Percentiles rank a stretch among this genome's conserved stretches.
Conservation (phyloP, 1,140 invertebrate genomes). For the Papilio glaucus region DNA sequence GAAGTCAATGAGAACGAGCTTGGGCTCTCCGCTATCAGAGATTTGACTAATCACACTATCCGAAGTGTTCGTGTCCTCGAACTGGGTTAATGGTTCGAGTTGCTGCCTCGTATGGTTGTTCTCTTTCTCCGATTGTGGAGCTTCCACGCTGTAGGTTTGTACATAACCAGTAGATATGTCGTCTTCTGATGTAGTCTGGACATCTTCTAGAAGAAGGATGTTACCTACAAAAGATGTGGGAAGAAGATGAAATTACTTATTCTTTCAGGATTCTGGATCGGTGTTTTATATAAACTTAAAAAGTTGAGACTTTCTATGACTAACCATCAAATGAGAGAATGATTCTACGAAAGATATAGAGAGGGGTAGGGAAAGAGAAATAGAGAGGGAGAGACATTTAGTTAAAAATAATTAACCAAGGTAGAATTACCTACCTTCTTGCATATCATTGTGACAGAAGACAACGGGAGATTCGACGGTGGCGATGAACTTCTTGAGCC, state of each 20-base stretch:
- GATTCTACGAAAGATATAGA: no score
- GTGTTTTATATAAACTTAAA: background rate
- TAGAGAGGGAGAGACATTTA: background rate
- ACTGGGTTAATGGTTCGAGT: slow-evolving; percentile 46
- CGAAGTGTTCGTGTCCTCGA: slow-evolving; percentile 67
- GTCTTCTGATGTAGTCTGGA: slow-evolving; percentile 53
- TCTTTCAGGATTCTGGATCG: no score
- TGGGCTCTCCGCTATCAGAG: slow-evolving; percentile 84
- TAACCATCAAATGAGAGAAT: no score
- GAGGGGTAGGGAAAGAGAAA: no score
- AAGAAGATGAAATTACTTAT: no score
- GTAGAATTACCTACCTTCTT: slow-evolving; percentile 89
- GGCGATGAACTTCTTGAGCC: slow-evolving; percentile 85
- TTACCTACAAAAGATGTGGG: slow-evolving; percentile 74
- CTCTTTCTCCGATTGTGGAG: slow-evolving; percentile 44
- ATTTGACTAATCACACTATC: slow-evolving; percentile 68
- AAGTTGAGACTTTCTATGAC: no score
- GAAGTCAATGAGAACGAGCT: slow-evolving; percentile 94
- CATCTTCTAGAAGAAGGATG: slow-evolving; percentile 85
- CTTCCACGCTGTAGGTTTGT: slow-evolving; percentile 37
- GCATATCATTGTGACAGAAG: slow-evolving; percentile 99
- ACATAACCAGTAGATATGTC: slow-evolving; percentile 47
- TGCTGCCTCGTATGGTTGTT: slow-evolving; percentile 47
- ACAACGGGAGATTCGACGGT: slow-evolving; percentile 91
- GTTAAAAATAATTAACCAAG: no score